Percentiles rank a stretch among this genome's conserved stretches.
Evolutionary conservation across 2,797 vertebrate species (phyloP).

Genomic region (Gymnoscopelus microlampas): DNA sequence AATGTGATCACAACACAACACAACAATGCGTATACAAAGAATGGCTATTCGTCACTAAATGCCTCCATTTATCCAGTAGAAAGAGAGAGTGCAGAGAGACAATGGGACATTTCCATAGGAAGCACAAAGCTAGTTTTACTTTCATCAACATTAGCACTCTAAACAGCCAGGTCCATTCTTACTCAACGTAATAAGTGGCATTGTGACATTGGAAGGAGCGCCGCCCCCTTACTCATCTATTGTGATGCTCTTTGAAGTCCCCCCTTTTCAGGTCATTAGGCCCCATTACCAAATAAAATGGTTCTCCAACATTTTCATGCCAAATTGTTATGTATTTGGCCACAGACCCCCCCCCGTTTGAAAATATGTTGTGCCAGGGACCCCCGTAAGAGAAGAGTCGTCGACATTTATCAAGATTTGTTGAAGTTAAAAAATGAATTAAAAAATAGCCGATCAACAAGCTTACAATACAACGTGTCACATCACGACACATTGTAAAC

Average conservation of each 20-base stretch:
- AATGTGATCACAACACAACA: conserved; percentile 32
- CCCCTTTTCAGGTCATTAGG: conserved; percentile 84
- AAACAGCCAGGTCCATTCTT: conserved; percentile 67
- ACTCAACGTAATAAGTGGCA: conserved; percentile 76
- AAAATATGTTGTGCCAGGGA: too few relatives aligned
- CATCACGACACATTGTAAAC: too few relatives aligned
- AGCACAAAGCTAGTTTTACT: conserved; percentile 68
- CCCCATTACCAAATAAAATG: conserved; percentile 72
- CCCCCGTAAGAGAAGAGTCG: too few relatives aligned
- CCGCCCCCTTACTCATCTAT: conserved; percentile 69
- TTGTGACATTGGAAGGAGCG: conserved; percentile 78
- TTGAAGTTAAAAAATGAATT: too few relatives aligned
- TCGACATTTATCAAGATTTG: too few relatives aligned
- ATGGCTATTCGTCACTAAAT: conserved; percentile 53
- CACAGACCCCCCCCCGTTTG: too few relatives aligned
- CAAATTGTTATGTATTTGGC: too few relatives aligned
- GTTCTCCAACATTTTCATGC: too few relatives aligned
- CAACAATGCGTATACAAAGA: conserved; percentile 50
- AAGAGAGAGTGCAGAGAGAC: conserved; percentile 27
- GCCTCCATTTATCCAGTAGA: conserved; percentile 52
- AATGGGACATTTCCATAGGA: conserved; percentile 57
- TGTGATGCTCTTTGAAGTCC: conserved; percentile 82
- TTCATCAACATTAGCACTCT: conserved; percentile 77
- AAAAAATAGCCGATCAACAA: too few relatives aligned
- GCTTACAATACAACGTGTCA: too few relatives aligned